These are phyloP conservation scores for Drosophila siamana DNA, from an alignment of 2,888 invertebrate genomes.

Conservation along the genomic window DNA sequence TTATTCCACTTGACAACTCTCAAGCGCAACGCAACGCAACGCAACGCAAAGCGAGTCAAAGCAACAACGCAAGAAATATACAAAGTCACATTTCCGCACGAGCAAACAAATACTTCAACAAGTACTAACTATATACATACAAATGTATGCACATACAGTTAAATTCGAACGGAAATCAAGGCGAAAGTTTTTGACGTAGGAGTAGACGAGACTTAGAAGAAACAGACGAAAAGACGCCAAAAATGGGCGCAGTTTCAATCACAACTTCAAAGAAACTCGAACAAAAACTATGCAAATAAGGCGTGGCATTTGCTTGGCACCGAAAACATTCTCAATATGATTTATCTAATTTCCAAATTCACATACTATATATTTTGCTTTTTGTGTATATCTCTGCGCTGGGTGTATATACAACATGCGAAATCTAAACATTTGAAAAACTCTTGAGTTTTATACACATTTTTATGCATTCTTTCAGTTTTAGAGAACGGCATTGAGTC, in stretches of 20 bases:
- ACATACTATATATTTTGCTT: not conserved
- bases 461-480: slow-evolving; percentile 39
- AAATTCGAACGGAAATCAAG: slow-evolving; percentile 57
- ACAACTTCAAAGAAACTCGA: not conserved
- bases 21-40: slow-evolving; percentile 29
- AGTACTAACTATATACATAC: slow-evolving; percentile 13
- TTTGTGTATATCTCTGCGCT: not conserved
- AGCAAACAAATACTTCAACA: slow-evolving; percentile 34
- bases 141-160: slow-evolving; percentile 7
- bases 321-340: slow-evolving; percentile 1
- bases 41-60: too few species aligned
- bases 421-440: slow-evolving; percentile 18
- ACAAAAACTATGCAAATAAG: slow-evolving; percentile 16
- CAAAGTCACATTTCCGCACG: slow-evolving; percentile 48
- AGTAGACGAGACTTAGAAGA: slow-evolving; percentile 27
- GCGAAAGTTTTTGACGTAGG: slow-evolving; percentile 68
- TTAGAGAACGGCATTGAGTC: slow-evolving; percentile 38
- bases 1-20: slow-evolving; percentile 56
- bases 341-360: slow-evolving; percentile 3
- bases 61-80: too few species aligned
- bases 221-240: slow-evolving; percentile 20
- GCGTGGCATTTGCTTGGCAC: not conserved
- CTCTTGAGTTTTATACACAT: slow-evolving; percentile 22
- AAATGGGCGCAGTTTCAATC: slow-evolving; percentile 55
- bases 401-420: slow-evolving; percentile 1